Evolutionary conservation across 92 coral and sea anemone genomes (phyloP), one percentile per base, ranked within the genome.

Genomic region (Parazoanthus swiftii): DNA sequence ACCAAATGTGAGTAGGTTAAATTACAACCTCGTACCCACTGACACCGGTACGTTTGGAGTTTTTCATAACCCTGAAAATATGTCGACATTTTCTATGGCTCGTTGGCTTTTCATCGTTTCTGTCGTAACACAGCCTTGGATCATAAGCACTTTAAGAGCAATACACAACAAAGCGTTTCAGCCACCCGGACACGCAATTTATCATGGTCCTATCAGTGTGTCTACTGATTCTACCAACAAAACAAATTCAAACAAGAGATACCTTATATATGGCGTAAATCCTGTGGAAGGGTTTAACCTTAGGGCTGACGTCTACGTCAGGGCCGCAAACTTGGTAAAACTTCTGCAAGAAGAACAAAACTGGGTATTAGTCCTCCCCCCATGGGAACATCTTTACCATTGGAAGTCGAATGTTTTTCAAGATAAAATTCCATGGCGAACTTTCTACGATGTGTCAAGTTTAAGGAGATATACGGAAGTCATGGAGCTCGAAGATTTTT

Each of bases 311-410:
- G 92, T 91, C 42, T 91, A 89, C 80, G 79, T 91, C 59, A 82
- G 94, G 80, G 91, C 54, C 33, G 94, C 90, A 42, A 86, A 91
- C 83, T 79, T 91, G 66, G 48, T 91, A n/a, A 86, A 89, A 86
- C 72, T 74, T 23, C 91, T 91, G 74, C 90, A 80, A 44, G 77
- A 81, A 74, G 63, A 77, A 75, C 94, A 89, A 86, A 86, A 91
- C 77, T 91, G 91, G 94, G 80, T 84, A 14, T 66, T 91, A 16
- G 92, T 91, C 21, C 90, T 91, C 8, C 92, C 94, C 18, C 94
- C 91, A 0, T 91, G 94, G 94, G 92, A 89, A 33, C 88, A 91
- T 48, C 92, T 91, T 46, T 67, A 85, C 74, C 94, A 91, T 77
- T 91, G 94, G 94, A 91, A 70, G 77, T 91, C 91, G 36, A 83